Base-by-base conservation (phyloP, 2,888 invertebrate species). In the Melinopterus prodromus region DNA sequence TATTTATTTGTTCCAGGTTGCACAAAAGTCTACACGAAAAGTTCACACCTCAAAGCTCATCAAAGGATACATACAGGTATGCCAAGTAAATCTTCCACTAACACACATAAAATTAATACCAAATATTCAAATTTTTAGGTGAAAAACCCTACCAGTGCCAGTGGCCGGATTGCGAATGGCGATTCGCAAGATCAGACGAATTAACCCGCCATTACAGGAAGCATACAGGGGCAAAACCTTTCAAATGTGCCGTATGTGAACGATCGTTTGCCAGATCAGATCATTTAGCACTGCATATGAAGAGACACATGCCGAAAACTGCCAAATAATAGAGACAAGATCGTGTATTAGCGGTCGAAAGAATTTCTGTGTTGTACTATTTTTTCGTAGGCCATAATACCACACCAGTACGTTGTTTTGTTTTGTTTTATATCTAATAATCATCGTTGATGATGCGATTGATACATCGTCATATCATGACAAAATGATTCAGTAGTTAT, bases 121-220 rank as follows among this genome's bases (percentile, higher is more conserved):
- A 26, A 26, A 26, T 88, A 2, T 26, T 26, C 26, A 26, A 26
- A 89, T 82, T 91, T 91, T 9, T 92, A 98, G 98, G 98, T 85
- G 98, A 99, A 90, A 99, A 99, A 90, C 98, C 98, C 84, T 99
- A 98, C 91, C 96, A 97, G 88, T 98, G 98, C 91, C 97, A 97
- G 88, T 98, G 98, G 98, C 97, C 97, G 76, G 98, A 98, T 88
- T 99, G 98, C 91, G 97, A 98, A 88, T 99, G 98, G 98, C 92
- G 98, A 87, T 98, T 98, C 89, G 98, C 98, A 80, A 92, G 98
- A 81, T 97, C 97, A 74, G 98, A 98, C 91, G 98, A 98, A 91
- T 91, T 98, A 88, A 98, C 98, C 81, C 95, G 98, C 85, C 98
- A 98, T 90, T 98, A 97, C 91, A 94, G 98, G 87, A 98, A 98